Evolutionary conservation across 2,797 vertebrate species (phyloP).

Genomic region (Heteromormyrus szaboi): DNA sequence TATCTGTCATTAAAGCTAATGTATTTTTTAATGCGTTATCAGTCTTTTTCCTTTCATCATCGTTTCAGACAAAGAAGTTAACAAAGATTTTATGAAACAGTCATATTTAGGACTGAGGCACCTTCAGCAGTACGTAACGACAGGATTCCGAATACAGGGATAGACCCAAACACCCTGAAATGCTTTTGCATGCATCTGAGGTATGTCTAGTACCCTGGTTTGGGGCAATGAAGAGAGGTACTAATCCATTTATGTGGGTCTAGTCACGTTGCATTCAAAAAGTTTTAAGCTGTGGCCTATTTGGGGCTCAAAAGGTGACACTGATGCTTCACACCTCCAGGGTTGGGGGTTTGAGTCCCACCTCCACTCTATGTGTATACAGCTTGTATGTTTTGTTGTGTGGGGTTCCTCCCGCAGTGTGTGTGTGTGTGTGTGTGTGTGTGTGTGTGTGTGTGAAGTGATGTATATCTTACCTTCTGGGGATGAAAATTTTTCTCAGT

Average conservation of each 20-base stretch:
- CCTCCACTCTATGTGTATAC: background rate
- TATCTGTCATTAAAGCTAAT: background rate
- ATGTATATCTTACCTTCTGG: background rate
- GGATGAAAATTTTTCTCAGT: background rate
- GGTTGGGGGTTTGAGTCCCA: background rate
- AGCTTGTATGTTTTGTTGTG: background rate
- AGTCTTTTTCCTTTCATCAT: background rate
- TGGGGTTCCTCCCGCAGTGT: background rate
- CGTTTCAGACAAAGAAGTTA: background rate
- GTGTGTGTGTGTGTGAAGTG: background rate
- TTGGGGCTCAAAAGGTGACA: background rate
- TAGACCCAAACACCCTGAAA: background rate
- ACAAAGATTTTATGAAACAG: background rate
- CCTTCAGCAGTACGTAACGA: background rate
- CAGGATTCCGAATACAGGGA: background rate
- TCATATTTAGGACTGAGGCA: background rate
- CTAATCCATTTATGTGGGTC: background rate
- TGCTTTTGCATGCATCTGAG: background rate
- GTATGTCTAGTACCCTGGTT: background rate
- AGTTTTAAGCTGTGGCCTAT: background rate
- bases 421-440: background rate
- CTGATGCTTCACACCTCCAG: background rate
- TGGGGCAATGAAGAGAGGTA: background rate
- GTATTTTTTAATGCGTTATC: background rate
- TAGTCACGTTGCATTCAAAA: background rate